Evolutionary conservation across 1,140 invertebrate genomes (phyloP).

Genomic region (Drosophila virilis): DNA sequence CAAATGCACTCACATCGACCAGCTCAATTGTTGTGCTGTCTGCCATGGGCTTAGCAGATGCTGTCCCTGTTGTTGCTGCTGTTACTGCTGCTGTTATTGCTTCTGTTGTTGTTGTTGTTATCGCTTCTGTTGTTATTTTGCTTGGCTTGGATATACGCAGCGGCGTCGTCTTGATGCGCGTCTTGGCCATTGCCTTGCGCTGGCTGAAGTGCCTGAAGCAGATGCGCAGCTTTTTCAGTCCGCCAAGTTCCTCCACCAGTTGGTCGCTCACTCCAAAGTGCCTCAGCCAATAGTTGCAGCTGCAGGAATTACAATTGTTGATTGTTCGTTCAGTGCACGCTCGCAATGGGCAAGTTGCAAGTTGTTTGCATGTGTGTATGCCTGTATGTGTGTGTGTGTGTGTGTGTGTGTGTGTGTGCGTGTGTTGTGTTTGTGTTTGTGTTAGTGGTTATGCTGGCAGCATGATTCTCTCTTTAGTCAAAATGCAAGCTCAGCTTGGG

Average conservation of each 20-base stretch:
- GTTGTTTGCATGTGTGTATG: conserved; percentile 4
- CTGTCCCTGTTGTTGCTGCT: conserved; percentile 13
- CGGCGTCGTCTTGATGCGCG: conserved; percentile 80
- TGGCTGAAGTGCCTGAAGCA: conserved; percentile 66
- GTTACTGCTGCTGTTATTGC: conserved; percentile 12
- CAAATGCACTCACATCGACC: conserved; percentile 54
- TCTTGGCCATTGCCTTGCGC: conserved; percentile 74
- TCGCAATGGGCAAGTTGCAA: neutral
- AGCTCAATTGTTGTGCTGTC: conserved; percentile 62
- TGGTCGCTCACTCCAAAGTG: conserved; percentile 60
- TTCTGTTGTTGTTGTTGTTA: conserved; percentile 2
- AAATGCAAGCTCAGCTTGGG: conserved; percentile 45
- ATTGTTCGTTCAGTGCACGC: conserved; percentile 26
- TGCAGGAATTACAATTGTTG: conserved; percentile 54
- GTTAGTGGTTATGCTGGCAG: neutral
- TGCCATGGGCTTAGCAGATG: conserved; percentile 50
- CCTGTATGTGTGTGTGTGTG: neutral
- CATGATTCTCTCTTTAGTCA: conserved; percentile 19
- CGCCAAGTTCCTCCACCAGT: conserved; percentile 61
- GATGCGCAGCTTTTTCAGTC: conserved; percentile 73
- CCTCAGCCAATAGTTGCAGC: conserved; percentile 68
- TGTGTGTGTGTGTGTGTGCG: neutral
- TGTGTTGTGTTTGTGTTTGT: no score
- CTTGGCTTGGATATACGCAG: conserved; percentile 65
- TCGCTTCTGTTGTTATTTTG: conserved; percentile 5